Evolutionary conservation across 2,797 vertebrate species (phyloP).

Genomic region (Apogon hyalosoma): DNA sequence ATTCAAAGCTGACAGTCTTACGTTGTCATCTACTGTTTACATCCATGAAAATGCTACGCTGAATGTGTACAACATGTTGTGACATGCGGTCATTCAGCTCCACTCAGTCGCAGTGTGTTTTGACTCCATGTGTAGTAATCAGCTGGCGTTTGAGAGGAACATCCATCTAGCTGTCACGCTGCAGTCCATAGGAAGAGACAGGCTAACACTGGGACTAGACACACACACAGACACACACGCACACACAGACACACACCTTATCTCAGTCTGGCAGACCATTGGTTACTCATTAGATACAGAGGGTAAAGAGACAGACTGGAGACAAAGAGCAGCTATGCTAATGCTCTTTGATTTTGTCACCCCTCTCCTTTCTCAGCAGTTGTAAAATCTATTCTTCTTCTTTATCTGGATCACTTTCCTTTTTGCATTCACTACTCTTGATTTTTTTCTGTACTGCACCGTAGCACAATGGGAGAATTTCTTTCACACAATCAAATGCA

Average conservation of each 20-base stretch:
- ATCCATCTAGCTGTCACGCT: constrained; percentile 76
- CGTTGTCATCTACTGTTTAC: constrained; percentile 33
- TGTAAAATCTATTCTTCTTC: constrained; percentile 58
- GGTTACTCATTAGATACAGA: constrained; percentile 83
- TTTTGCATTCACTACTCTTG: constrained; percentile 14
- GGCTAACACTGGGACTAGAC: constrained; percentile 37
- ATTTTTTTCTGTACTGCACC: constrained; percentile 15
- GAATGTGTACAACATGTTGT: constrained; percentile 29
- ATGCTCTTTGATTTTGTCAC: constrained; percentile 80
- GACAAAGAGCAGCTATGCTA: constrained; percentile 83
- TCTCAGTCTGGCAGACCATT: constrained; percentile 81
- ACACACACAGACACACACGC: constrained; percentile 43
- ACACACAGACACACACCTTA: constrained; percentile 54
- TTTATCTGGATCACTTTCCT: constrained; percentile 49
- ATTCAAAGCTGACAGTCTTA: constrained; percentile 28
- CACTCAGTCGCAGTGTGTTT: constrained; percentile 35
- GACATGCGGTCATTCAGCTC: constrained; percentile 40
- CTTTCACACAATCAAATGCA: not conserved
- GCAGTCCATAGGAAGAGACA: constrained; percentile 61
- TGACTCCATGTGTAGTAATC: constrained; percentile 66
- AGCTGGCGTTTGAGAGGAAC: constrained; percentile 66
- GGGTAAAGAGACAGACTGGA: constrained; percentile 79
- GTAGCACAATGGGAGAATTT: not conserved
- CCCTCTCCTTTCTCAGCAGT: constrained; percentile 54
- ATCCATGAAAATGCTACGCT: constrained; percentile 20